These are phyloP conservation scores for Tragopan temminckii DNA, from an alignment of 2,797 vertebrate genomes.

Conservation along the genomic window DNA sequence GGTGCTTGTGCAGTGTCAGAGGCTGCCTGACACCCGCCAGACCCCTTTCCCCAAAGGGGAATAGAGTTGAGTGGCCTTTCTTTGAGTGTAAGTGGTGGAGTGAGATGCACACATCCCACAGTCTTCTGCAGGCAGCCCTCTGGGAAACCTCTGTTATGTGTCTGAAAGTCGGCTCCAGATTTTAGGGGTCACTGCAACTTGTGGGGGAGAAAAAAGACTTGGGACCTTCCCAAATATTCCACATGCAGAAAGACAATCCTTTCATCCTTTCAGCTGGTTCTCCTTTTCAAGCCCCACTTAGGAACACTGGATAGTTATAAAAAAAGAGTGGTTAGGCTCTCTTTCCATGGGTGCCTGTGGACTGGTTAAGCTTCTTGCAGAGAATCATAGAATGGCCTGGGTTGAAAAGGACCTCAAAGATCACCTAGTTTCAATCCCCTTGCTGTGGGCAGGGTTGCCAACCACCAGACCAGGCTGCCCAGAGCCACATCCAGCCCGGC, in stretches of 20 bases:
- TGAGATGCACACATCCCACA: fast-evolving
- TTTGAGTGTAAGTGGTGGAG: not conserved
- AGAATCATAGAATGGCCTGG: too few species aligned
- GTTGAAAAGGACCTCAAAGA: too few species aligned
- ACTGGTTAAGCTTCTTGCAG: not conserved
- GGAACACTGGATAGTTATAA: fast-evolving
- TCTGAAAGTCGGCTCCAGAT: not conserved
- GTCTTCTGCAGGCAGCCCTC: not conserved
- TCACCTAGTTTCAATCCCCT: too few species aligned
- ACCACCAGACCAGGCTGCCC: too few species aligned
- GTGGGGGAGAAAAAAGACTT: not conserved
- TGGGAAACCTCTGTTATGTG: not conserved
- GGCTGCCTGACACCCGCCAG: not conserved
- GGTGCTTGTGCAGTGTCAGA: not conserved
- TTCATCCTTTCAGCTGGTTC: not conserved
- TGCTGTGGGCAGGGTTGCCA: too few species aligned
- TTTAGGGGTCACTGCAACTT: not conserved
- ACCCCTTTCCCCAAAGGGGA: fast-evolving
- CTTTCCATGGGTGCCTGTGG: not conserved
- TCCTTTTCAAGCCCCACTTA: not conserved
- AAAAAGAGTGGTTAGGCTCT: not conserved
- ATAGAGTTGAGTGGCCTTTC: fast-evolving
- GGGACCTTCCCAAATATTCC: not conserved
- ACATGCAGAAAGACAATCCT: not conserved
- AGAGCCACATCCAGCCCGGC: too few species aligned